These are phyloP conservation scores for Siniperca knerii DNA, from an alignment of 2,113 vertebrate genomes.

Conservation along the genomic window DNA sequence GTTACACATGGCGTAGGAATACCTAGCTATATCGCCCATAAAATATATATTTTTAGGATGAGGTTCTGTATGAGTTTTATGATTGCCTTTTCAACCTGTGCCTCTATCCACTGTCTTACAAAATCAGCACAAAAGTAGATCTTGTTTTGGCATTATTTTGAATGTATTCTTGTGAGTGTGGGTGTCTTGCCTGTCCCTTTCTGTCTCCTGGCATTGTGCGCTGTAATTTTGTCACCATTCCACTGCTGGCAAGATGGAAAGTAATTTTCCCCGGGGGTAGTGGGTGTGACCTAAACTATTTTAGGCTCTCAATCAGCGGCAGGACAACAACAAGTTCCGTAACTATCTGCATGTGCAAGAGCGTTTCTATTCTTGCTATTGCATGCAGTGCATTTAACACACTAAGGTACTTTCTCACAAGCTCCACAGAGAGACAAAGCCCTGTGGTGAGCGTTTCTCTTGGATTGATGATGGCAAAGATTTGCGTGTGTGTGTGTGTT, in stretches of 20 bases:
- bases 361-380: constrained; percentile 39
- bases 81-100: not conserved
- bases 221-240: constrained; percentile 39
- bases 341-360: constrained; percentile 30
- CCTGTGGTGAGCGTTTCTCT: constrained; percentile 14
- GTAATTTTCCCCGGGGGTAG: constrained; percentile 26
- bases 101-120: not conserved
- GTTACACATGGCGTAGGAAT: not conserved
- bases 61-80: not conserved
- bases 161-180: not conserved
- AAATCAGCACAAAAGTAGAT: not conserved
- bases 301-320: constrained; percentile 31
- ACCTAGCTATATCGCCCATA: not conserved
- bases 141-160: not conserved
- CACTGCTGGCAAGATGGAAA: constrained; percentile 49
- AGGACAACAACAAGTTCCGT: constrained; percentile 26
- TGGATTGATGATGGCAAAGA: constrained; percentile 37
- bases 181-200: constrained; percentile 6
- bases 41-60: not conserved
- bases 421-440: constrained; percentile 16
- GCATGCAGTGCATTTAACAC: constrained; percentile 8
- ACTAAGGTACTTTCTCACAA: constrained; percentile 2
- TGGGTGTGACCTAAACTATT: constrained; percentile 62
- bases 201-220: not conserved
- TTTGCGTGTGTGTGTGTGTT: constrained; percentile 2